Conservation (phyloP, 2,888 invertebrate genomes). For the Tetrapedia diversipes region DNA sequence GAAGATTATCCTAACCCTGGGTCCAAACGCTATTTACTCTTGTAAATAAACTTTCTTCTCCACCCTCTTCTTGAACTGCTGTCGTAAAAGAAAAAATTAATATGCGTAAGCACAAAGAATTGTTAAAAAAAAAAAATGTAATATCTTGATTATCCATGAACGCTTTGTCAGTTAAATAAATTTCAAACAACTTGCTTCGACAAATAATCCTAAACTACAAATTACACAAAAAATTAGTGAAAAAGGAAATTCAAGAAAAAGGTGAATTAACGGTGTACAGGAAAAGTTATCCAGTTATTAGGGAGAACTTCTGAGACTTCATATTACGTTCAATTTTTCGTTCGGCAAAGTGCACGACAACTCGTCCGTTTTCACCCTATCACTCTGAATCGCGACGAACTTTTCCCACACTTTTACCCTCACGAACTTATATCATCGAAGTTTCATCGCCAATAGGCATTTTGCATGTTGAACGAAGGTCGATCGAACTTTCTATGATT, state of each 20-base stretch:
- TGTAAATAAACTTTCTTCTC: neutral
- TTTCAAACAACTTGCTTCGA: no score
- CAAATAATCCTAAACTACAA: no score
- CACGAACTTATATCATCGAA: conserved; percentile 51
- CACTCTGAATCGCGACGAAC: conserved; percentile 41
- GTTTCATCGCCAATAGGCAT: conserved; percentile 16
- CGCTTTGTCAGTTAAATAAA: no score
- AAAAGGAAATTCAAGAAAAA: neutral
- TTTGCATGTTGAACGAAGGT: no score
- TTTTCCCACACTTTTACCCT: conserved; percentile 53
- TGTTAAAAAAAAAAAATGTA: neutral
- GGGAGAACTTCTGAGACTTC: conserved; percentile 25
- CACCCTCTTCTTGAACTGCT: neutral
- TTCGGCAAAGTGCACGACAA: neutral
- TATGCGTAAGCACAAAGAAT: neutral
- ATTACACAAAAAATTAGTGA: neutral
- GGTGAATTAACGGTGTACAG: neutral
- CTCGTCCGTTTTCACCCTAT: conserved; percentile 44
- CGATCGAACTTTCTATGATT: no score
- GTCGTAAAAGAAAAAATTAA: neutral
- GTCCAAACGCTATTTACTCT: conserved; percentile 1
- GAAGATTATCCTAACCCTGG: conserved; percentile 34
- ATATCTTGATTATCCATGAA: no score
- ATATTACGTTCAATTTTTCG: conserved; percentile 36
- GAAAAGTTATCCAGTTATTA: conserved; percentile 27